These are phyloP conservation scores for Pangasianodon gigas DNA, from an alignment of 2,113 vertebrate genomes.

Conservation along the genomic window DNA sequence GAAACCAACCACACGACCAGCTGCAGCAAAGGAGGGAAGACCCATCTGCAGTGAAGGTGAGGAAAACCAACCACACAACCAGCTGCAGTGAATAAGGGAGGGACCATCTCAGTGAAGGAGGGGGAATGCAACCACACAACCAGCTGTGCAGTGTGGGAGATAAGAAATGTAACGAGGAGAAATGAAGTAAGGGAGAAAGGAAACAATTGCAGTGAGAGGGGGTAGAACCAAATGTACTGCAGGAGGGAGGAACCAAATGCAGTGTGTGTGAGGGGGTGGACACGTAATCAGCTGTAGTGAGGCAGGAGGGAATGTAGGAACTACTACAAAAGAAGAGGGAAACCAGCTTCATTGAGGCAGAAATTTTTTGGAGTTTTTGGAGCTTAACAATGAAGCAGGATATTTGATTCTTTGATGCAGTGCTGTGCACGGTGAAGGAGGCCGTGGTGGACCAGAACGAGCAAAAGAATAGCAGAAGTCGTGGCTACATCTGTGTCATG, in stretches of 20 bases:
- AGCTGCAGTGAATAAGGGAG: background rate
- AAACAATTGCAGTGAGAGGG: background rate
- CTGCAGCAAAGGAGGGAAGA: background rate
- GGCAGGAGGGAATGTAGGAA: background rate
- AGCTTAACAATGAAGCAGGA: background rate
- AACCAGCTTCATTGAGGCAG: background rate
- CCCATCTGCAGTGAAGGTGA: background rate
- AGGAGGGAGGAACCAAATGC: background rate
- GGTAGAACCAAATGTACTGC: background rate
- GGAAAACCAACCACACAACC: background rate
- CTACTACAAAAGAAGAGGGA: background rate
- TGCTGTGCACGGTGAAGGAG: background rate
- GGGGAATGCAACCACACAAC: background rate
- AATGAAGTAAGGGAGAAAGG: background rate
- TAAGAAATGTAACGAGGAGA: background rate
- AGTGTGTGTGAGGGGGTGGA: background rate
- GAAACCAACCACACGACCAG: background rate
- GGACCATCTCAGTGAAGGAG: background rate
- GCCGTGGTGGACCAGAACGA: background rate
- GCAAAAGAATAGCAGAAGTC: slow-evolving; percentile 32
- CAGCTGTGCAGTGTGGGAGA: background rate
- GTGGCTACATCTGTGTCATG: slow-evolving; percentile 36
- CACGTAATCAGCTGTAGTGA: background rate
- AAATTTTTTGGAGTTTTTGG: background rate
- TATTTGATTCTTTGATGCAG: slow-evolving; percentile 10